Base-by-base conservation (phyloP, 2,113 vertebrate genomes). In the Spheniscus mendiculus region DNA sequence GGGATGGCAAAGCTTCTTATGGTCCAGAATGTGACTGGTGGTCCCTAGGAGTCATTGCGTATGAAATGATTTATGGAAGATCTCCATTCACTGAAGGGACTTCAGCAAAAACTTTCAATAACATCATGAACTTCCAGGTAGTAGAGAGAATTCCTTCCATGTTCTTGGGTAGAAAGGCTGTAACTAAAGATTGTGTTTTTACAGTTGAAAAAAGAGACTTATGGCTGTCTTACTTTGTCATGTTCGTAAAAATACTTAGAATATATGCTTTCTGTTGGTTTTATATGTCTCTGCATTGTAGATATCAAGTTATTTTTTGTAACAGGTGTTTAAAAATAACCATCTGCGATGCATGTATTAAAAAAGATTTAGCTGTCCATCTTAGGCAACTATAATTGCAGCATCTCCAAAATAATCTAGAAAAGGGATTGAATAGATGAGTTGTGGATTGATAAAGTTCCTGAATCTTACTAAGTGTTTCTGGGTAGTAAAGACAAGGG, bases 111-210 rank as follows among this genome's bases (percentile, higher is more conserved):
- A 99, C 99, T 45, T 98, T 99, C 93, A 98, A 98, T 95, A 99
- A 99, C 98, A 99, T 99, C 95, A 99, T 99, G 95, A 99, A 99
- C 95, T 99, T 99, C 94, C 99, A 99, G 99, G 99, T 99, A 98
- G 99, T 99, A 98, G 83, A 53, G 53, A 82, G 5, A 63, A 12
- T 9, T 49, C 40, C 1, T 86, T 74, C 9, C 7, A 3, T 78
- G 38, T 61, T 87, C 65, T 45, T 11, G 45, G 55, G 32, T 92
- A 6, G 59, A 62, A 92, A 53, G 26, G 4, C 16, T 87, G 30
- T 83, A 38, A 44, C n/a, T 67, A 22, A 87, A 63, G 13, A 20
- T 5, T n/a, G 1, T 26, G 40, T 27, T 89, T 76, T 74, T 18
- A 62, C 27, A 53, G 30, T 22, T n/a, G 45, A 66, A 29, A 36